These are phyloP conservation scores for Coturnix japonica DNA, from an alignment of 2,113 vertebrate genomes.

Conservation along the genomic window DNA sequence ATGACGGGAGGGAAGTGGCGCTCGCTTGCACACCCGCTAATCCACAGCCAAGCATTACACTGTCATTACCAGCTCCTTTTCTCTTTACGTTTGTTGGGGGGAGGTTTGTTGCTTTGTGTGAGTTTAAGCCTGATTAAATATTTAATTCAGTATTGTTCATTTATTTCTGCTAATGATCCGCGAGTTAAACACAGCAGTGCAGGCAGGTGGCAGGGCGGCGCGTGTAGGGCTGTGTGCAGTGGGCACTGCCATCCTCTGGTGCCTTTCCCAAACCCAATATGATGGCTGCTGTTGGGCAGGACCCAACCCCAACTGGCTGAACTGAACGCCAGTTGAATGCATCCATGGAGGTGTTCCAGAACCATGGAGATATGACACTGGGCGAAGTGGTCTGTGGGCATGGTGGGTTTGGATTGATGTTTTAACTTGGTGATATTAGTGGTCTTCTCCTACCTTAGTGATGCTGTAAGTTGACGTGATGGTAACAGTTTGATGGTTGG, in stretches of 20 bases:
- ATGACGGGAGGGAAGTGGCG: slow-evolving; percentile 21
- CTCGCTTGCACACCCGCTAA: neutral
- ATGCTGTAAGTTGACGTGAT: neutral
- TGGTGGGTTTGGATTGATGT: neutral
- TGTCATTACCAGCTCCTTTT: slow-evolving; percentile 20
- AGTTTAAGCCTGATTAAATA: slow-evolving; percentile 62
- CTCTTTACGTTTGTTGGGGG: neutral
- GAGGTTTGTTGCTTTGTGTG: neutral
- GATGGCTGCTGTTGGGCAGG: neutral
- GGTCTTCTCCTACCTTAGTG: neutral
- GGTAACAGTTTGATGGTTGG: neutral
- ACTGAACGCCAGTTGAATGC: neutral
- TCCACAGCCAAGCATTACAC: neutral
- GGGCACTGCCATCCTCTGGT: neutral
- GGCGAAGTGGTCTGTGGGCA: neutral
- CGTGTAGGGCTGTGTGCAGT: neutral
- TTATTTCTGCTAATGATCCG: slow-evolving; percentile 48
- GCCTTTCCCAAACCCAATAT: neutral
- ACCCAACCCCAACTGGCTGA: neutral
- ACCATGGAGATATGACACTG: neutral
- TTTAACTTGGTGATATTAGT: neutral
- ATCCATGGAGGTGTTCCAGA: no score
- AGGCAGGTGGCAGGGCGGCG: neutral
- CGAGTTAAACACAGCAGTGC: neutral
- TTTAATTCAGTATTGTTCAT: slow-evolving; percentile 47